Evolutionary conservation across 2,888 invertebrate genomes (phyloP).

Genomic region (Nomada goodeniana): DNA sequence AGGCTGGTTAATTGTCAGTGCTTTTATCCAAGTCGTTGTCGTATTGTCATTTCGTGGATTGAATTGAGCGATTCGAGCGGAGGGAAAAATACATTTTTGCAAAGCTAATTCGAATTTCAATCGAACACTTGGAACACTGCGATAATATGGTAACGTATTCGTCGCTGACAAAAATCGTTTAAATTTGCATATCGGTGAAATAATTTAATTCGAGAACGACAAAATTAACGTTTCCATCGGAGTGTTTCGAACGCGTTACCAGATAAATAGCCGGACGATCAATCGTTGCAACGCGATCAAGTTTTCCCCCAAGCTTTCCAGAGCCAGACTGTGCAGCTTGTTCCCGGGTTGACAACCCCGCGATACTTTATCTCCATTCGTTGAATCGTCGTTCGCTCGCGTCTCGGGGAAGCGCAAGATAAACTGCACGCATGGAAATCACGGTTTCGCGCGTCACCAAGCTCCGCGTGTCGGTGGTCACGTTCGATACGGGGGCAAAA

Average conservation of each 20-base stretch:
- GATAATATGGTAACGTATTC: no score
- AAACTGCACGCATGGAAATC: conserved; percentile 40
- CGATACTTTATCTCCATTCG: conserved; percentile 36
- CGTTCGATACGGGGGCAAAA: conserved; percentile 20
- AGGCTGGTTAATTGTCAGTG: no score
- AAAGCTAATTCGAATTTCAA: no score
- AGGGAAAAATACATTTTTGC: no score
- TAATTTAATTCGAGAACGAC: no score
- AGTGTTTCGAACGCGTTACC: neutral
- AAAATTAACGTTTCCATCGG: neutral
- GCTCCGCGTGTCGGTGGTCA: conserved; percentile 27
- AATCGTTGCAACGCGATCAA: conserved; percentile 4
- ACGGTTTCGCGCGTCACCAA: conserved; percentile 31
- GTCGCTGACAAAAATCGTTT: no score
- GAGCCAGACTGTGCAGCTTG: neutral
- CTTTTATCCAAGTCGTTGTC: no score
- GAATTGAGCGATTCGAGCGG: no score
- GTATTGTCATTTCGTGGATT: no score
- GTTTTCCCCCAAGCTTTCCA: conserved; percentile 10
- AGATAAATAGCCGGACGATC: conserved; percentile 25
- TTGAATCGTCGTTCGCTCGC: conserved; percentile 20
- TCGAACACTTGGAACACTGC: no score
- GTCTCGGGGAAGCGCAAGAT: conserved; percentile 25
- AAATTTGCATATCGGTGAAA: no score
- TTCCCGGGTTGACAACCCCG: conserved; percentile 53